These are phyloP conservation scores for Orgyia antiqua DNA, from an alignment of 2,888 invertebrate genomes.

Conservation along the genomic window DNA sequence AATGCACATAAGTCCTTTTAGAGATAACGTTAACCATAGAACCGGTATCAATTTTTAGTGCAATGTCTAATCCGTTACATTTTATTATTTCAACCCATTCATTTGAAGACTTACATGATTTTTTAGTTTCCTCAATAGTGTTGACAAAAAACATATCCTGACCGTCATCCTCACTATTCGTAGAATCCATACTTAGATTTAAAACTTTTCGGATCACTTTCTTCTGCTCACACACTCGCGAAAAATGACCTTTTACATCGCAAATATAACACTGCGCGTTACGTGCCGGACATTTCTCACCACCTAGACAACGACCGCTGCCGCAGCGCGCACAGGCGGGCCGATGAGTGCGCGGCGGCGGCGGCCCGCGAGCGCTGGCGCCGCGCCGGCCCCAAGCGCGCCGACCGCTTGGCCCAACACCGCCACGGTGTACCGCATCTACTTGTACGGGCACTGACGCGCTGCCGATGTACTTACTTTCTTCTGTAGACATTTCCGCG, in stretches of 20 bases:
- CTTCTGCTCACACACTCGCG: slow-evolving; percentile 1
- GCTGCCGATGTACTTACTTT: slow-evolving; percentile 1
- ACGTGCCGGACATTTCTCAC: background rate
- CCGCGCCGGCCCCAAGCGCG: background rate
- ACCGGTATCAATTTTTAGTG: slow-evolving; percentile 7
- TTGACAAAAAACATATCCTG: slow-evolving; percentile 5
- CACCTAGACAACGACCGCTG: background rate
- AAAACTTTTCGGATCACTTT: slow-evolving; percentile 3
- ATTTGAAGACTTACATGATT: slow-evolving; percentile 1
- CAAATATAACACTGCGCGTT: background rate
- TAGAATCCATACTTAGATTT: slow-evolving; percentile 3
- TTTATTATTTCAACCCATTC: slow-evolving; percentile 5
- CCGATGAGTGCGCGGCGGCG: background rate
- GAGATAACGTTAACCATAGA: slow-evolving; percentile 8
- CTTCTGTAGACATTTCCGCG: slow-evolving; percentile 5
- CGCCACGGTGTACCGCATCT: background rate
- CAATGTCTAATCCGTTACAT: slow-evolving; percentile 3
- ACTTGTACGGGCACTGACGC: background rate
- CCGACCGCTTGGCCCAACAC: background rate
- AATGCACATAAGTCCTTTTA: too few relatives aligned
- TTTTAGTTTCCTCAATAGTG: slow-evolving; percentile 1
- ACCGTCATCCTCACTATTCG: slow-evolving; percentile 2
- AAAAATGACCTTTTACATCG: background rate
- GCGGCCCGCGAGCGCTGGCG: background rate
- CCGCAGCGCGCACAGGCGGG: background rate